Evolutionary conservation across 2,888 invertebrate species (phyloP).

Genomic region (Ethmia dodecea): DNA sequence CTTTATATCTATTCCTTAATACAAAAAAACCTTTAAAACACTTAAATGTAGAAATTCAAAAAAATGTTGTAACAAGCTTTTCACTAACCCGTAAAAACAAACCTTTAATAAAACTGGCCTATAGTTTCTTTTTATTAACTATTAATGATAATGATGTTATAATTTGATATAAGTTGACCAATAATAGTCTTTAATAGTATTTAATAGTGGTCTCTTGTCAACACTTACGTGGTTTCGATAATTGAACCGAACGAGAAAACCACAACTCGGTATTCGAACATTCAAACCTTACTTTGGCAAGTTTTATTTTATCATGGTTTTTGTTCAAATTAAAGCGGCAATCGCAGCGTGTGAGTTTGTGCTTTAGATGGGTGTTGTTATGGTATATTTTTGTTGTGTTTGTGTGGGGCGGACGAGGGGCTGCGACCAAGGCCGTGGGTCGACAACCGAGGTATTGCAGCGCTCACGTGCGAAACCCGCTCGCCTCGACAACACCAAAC

Average conservation of each 20-base stretch:
- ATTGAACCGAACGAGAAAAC: neutral
- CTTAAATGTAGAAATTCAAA: too few relatives aligned
- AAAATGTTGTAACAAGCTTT: too few relatives aligned
- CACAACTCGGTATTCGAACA: slow-evolving; percentile 16
- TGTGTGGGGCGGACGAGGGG: slow-evolving; percentile 33
- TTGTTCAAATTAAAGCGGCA: slow-evolving; percentile 15
- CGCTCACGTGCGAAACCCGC: slow-evolving; percentile 60
- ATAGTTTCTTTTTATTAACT: too few relatives aligned
- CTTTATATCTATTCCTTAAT: too few relatives aligned
- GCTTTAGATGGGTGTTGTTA: slow-evolving; percentile 22
- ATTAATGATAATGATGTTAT: too few relatives aligned
- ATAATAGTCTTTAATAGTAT: too few relatives aligned
- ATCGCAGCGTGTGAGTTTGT: slow-evolving; percentile 17
- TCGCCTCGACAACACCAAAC: slow-evolving; percentile 34
- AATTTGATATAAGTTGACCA: too few relatives aligned
- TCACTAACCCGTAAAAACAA: too few relatives aligned
- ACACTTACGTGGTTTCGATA: slow-evolving; percentile 5
- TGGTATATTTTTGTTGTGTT: slow-evolving; percentile 30
- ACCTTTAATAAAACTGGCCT: neutral
- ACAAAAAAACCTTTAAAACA: too few relatives aligned
- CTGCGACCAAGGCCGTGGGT: slow-evolving; percentile 63
- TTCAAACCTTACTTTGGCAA: slow-evolving; percentile 23
- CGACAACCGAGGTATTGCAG: slow-evolving; percentile 57
- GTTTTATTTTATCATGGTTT: slow-evolving; percentile 27
- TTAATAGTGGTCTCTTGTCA: too few relatives aligned